Base-by-base conservation (phyloP, 2,797 vertebrate species). In the Pampus argenteus region DNA sequence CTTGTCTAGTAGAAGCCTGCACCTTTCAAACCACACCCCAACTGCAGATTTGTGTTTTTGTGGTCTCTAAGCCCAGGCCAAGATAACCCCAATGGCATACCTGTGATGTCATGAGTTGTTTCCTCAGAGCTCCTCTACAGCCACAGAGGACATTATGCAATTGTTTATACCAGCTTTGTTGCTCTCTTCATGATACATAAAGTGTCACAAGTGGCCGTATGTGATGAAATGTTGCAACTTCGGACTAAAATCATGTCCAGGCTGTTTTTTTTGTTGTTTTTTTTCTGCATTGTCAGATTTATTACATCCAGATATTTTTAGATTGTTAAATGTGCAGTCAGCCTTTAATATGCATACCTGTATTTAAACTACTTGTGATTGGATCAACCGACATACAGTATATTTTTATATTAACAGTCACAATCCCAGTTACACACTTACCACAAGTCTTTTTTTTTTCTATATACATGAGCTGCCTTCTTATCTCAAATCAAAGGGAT, bases 401-500 rank as follows among this genome's bases (percentile, higher is more conserved):
- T 63, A 36, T 47, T 22, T 49, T 7, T 38, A 17, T 28, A 17
- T 69, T 29, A 48, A 66, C 4, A 17, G 38, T 18, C 20, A 38
- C n/a, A 45, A 28, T 29, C 28, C 29, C 13, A 40, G 15, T 23
- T 11, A 6, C 13, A 8, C 20, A 40, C n/a, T n/a, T n/a, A n/a
- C n/a, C n/a, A n/a, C n/a, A n/a, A n/a, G n/a, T n/a, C n/a, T n/a
- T 71, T 66, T 66, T 71, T 66, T 50, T 66, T 48, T 66, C 65
- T 49, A 54, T 42, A 68, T 56, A 40, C 51, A 69, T 50, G 20
- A 34, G 23, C 11, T 25, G 9, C 26, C 31, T 18, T 66, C 28
- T 78, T 40, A 57, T 72, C 57, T 26, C 31, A 61, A 79, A 71
- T 13, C 49, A 62, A 50, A 57, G 50, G 25, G 28, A 68, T 70